Percentiles rank a stretch among this genome's conserved stretches.
Evolutionary conservation across 2,888 invertebrate genomes (phyloP).

Genomic region (Anagyrus pseudococci): DNA sequence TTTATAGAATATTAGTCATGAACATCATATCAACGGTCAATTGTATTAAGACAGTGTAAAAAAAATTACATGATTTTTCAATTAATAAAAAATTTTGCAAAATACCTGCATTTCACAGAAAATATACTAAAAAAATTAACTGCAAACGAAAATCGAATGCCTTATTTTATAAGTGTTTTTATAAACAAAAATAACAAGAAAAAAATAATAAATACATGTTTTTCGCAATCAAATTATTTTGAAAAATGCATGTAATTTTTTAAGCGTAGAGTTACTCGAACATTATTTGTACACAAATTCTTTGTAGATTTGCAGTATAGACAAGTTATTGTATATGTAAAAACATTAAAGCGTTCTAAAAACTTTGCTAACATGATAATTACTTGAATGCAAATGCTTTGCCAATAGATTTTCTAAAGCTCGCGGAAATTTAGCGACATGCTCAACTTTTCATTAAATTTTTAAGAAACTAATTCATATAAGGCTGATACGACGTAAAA

Average conservation of each 20-base stretch:
- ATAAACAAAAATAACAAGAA: not conserved
- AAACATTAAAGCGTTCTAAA: not conserved
- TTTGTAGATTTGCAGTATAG: not conserved
- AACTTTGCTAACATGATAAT: not conserved
- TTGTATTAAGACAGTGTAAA: not conserved
- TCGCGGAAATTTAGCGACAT: too few species aligned
- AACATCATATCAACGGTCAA: conserved; percentile 8
- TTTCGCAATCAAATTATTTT: not conserved
- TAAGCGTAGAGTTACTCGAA: too few species aligned
- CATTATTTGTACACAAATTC: too few species aligned
- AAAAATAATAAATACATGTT: not conserved
- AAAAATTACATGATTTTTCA: conserved; percentile 5
- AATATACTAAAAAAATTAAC: not conserved
- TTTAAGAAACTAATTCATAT: too few species aligned
- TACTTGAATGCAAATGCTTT: too few species aligned
- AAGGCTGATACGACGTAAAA: too few species aligned
- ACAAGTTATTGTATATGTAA: not conserved
- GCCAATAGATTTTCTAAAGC: too few species aligned
- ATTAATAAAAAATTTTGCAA: not conserved
- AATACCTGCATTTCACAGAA: not conserved
- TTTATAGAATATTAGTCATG: not conserved
- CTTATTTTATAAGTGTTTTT: conserved; percentile 10
- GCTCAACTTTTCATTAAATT: too few species aligned
- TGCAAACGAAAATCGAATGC: not conserved
- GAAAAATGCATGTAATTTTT: conserved; percentile 1